Conservation (phyloP, 64 coral and sea anemone species). For the Montipora cactus region DNA sequence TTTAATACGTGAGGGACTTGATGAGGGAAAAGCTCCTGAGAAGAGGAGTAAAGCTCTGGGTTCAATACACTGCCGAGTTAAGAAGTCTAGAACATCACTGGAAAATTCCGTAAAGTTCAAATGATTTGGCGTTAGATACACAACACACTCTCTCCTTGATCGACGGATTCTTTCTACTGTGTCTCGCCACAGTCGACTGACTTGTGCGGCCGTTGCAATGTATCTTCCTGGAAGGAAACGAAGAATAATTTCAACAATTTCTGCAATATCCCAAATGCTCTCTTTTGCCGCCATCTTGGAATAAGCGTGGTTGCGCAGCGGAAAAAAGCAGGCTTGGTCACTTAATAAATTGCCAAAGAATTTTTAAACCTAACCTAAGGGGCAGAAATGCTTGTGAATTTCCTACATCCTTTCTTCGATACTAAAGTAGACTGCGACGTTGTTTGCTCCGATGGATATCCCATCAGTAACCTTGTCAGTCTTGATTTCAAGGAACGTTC, state of each 20-base stretch:
- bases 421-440: conserved; percentile 71
- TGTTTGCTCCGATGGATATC: conserved; percentile 85
- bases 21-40: conserved; percentile 17
- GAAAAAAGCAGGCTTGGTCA: background rate
- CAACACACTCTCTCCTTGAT: conserved; percentile 68
- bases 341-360: background rate
- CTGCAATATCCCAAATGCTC: conserved; percentile 53
- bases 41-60: conserved; percentile 46
- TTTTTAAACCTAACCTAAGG: background rate
- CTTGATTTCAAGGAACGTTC: conserved; percentile 54
- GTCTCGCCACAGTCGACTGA: conserved; percentile 76
- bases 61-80: conserved; percentile 4
- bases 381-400: conserved; percentile 74
- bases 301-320: background rate
- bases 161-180: conserved; percentile 74
- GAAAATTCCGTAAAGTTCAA: conserved; percentile 26
- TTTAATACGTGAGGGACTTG: background rate
- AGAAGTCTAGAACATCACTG: conserved; percentile 11
- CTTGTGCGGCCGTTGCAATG: conserved; percentile 67
- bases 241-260: conserved; percentile 89
- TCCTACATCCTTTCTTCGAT: conserved; percentile 83
- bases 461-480: conserved; percentile 73
- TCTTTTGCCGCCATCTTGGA: conserved; percentile 66
- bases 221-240: conserved; percentile 71
- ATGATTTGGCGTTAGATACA: conserved; percentile 24